Percentiles rank a stretch among this genome's conserved stretches.
Evolutionary conservation across 2,113 vertebrate species (phyloP).

Genomic region (Xiphophorus maculatus): DNA sequence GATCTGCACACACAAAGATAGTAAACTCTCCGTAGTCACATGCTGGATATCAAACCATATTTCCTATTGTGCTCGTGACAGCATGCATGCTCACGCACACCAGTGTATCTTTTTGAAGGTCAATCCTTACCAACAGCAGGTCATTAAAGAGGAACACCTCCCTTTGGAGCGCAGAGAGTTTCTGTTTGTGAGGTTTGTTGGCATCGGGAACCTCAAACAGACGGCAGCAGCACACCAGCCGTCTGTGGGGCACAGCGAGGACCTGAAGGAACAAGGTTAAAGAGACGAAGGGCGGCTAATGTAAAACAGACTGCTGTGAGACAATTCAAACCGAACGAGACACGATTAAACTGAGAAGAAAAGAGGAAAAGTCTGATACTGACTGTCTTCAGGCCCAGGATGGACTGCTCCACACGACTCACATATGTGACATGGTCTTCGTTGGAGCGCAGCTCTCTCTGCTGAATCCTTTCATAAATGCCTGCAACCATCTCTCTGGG

Average conservation of each 20-base stretch:
- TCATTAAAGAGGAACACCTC: slow-evolving; percentile 99
- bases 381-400: slow-evolving; percentile 97
- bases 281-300: slow-evolving; percentile 38
- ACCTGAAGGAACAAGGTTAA: slow-evolving; percentile 80
- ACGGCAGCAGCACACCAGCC: slow-evolving; percentile 97
- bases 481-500: slow-evolving; percentile 95
- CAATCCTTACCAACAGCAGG: slow-evolving; percentile 90
- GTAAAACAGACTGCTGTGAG: slow-evolving; percentile 17
- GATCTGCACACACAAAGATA: slow-evolving; percentile 80
- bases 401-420: slow-evolving; percentile 98
- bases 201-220: slow-evolving; percentile 95
- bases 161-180: slow-evolving; percentile 94
- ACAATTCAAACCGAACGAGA: slow-evolving; percentile 25
- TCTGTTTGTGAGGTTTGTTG: slow-evolving; percentile 97
- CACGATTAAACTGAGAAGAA: slow-evolving; percentile 13
- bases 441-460: slow-evolving; percentile 95
- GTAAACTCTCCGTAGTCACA: background rate
- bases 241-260: slow-evolving; percentile 93
- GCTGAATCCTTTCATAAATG: slow-evolving; percentile 97
- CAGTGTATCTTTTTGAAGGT: background rate
- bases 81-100: background rate
- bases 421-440: slow-evolving; percentile 98
- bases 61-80: background rate
- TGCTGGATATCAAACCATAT: background rate
- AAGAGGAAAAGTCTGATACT: slow-evolving; percentile 61